Evolutionary conservation across 53 echinoderm and acorn worm genomes (phyloP), one percentile per base, ranked within the genome.

Genomic region (Paracentrotus lividus): DNA sequence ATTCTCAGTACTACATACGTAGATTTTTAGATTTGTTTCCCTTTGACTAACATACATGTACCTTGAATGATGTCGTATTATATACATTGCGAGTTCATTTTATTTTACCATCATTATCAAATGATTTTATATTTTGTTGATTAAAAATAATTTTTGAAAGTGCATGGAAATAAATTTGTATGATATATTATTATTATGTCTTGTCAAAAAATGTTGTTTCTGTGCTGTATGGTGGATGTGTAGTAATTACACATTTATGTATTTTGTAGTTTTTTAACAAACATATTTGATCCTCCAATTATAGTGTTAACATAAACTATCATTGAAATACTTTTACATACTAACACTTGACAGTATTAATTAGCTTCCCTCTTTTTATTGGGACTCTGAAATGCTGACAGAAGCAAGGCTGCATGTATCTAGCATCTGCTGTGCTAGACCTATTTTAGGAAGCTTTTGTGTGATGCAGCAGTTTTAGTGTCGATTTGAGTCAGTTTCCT

Each of bases 401-500:
- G 12, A 47, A 33, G 12, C 81, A 81, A 81, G 81, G 81, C 47
- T 81, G 5, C 12, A 45, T 81, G 9, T n/a, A 47, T 47, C 26
- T 81, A 47, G 44, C 47, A 47, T 8, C 47, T 45, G 81, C 18
- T 72, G 18, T 10, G 5, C n/a, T 72, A 40, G 21, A 38, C 14
- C 49, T 84, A 84, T 84, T 49, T 84, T 84, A 4, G 56, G 86
- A 55, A 86, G 55, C 5, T 36, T 29, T 86, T 36, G 38, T 56
- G 56, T 86, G 86, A 86, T 86, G 16, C 38, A 86, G 86, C 56
- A 86, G 56, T 53, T 86, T 86, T 86, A 34, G 55, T 32, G 55
- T 54, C 8, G 36, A 31, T 86, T 55, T 86, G 45, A 81, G 27
- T 81, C 81, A 81, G 21, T 81, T 47, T 81, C 81, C 81, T 77